Percentiles rank a stretch among this genome's conserved stretches.
Conservation (phyloP, 2,888 invertebrate species). For the Sarcophaga rosellei region DNA sequence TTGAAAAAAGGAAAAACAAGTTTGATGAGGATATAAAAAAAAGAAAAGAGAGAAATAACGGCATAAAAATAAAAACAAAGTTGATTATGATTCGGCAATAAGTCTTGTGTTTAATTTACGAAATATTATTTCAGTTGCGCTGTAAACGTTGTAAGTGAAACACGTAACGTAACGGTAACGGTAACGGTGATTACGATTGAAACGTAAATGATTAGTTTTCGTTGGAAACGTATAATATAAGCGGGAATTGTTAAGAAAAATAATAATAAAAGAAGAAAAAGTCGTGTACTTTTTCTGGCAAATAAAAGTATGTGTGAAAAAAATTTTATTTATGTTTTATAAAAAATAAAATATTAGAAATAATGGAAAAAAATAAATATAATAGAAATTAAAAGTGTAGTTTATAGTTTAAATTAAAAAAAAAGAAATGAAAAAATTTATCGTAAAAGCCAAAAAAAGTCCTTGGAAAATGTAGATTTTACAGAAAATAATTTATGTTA, state of each 20-base stretch:
- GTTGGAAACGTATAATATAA: background rate
- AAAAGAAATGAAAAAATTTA: background rate
- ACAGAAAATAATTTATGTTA: background rate
- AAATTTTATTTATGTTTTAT: too few species aligned
- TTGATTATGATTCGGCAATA: slow-evolving; percentile 2
- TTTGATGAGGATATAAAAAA: too few species aligned
- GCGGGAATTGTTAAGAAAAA: background rate
- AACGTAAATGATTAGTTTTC: background rate
- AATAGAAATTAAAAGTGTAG: too few species aligned
- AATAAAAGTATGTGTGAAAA: too few species aligned
- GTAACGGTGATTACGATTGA: background rate
- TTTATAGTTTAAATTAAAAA: too few species aligned
- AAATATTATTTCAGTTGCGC: slow-evolving; percentile 32
- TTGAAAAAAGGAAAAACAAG: background rate
- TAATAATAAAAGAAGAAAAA: slow-evolving; percentile 3
- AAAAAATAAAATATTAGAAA: background rate
- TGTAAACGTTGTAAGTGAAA: slow-evolving; percentile 27
- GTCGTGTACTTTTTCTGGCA: background rate
- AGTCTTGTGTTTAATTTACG: background rate
- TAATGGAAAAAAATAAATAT: background rate
- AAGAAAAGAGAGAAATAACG: too few species aligned
- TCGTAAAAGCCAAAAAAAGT: background rate
- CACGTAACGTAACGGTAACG: slow-evolving; percentile 20
- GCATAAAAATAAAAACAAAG: background rate
- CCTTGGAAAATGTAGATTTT: background rate